Percentiles rank a stretch among this genome's conserved stretches.
These are phyloP conservation scores for Gryllus bimaculatus DNA, from an alignment of 1,140 invertebrate species.

Conservation along the genomic window DNA sequence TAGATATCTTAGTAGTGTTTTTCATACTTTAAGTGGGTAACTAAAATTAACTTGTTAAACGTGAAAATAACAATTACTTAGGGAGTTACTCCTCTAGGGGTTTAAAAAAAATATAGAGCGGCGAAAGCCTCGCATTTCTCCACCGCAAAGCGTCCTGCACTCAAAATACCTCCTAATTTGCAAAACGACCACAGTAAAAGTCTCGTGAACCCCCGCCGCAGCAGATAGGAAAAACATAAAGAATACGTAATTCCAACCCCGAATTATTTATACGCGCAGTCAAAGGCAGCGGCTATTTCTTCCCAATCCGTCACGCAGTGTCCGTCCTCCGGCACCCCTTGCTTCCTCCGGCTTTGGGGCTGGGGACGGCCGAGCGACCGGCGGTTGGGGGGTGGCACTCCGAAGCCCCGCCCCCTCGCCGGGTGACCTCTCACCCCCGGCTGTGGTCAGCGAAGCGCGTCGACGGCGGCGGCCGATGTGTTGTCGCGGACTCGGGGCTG, in stretches of 20 bases:
- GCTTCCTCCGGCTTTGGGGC: neutral
- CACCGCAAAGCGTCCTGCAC: no score
- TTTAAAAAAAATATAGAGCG: no score
- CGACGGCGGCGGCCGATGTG: neutral
- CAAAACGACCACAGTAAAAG: no score
- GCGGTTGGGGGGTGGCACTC: neutral
- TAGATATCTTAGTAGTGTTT: no score
- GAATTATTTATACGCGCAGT: neutral
- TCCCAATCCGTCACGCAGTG: neutral
- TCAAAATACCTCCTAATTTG: no score
- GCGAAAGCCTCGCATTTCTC: no score
- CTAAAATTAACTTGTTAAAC: no score
- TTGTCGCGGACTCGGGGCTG: neutral
- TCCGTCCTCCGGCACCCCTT: neutral
- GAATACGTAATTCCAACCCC: neutral
- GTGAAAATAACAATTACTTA: no score
- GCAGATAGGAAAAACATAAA: neutral
- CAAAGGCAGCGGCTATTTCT: neutral
- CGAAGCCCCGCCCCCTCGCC: neutral
- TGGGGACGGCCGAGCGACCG: no score
- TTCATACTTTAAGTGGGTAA: no score
- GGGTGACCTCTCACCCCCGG: neutral
- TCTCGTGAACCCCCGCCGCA: neutral
- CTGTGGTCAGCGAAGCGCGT: neutral
- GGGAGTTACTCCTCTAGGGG: no score